A percentile compares a stretch with the other conserved stretches of the same genome.
These are phyloP conservation scores for Patella depressa DNA, from an alignment of 2,888 invertebrate species.

Conservation along the genomic window DNA sequence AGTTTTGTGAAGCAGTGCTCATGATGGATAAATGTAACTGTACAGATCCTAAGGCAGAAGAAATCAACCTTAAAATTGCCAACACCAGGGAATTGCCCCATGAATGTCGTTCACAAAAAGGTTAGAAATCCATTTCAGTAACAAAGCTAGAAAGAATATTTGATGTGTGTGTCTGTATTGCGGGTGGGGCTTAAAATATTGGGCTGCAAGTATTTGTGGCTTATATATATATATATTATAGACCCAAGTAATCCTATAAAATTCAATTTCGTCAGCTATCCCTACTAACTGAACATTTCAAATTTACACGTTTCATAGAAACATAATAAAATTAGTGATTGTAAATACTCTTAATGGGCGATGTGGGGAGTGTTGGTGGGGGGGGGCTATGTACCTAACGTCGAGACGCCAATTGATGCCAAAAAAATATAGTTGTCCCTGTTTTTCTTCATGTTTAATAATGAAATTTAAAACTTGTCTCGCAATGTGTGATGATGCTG, in stretches of 20 bases:
- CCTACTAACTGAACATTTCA: too few relatives aligned
- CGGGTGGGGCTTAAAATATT: not conserved
- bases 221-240: not conserved
- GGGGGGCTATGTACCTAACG: too few relatives aligned
- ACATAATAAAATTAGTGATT: too few relatives aligned
- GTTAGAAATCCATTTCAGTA: not conserved
- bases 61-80: conserved; percentile 16
- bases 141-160: too few relatives aligned
- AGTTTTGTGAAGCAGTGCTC: conserved; percentile 21
- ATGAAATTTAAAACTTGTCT: not conserved
- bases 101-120: not conserved
- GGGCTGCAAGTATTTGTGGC: not conserved
- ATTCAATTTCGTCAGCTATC: too few relatives aligned
- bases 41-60: conserved; percentile 23
- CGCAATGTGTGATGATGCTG: not conserved
- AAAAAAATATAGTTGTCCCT: not conserved
- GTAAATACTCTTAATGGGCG: too few relatives aligned
- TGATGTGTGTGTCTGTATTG: not conserved
- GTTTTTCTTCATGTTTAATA: not conserved
- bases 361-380: too few relatives aligned
- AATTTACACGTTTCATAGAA: too few relatives aligned
- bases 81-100: not conserved
- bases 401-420: not conserved
- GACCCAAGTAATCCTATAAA: too few relatives aligned
- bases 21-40: conserved; percentile 24